Evolutionary conservation across 2,113 vertebrate species (phyloP).

Genomic region (Myotis lucifugus): DNA sequence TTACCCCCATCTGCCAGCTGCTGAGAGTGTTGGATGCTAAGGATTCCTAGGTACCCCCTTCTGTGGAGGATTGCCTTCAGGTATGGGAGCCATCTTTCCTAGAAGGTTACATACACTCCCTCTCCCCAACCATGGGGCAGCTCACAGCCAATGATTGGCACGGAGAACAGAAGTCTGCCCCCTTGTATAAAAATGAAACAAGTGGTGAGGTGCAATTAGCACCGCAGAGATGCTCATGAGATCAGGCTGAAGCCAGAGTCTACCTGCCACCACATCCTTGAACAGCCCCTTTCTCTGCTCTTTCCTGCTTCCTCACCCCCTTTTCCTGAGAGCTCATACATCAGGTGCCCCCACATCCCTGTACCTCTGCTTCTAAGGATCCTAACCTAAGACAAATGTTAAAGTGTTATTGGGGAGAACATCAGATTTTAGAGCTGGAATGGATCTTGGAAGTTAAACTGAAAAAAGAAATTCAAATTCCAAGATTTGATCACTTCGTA

Average conservation of each 20-base stretch:
- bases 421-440: not conserved
- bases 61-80: not conserved
- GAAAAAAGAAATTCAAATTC: no score
- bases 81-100: not conserved
- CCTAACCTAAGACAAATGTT: not conserved
- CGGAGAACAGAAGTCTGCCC: not conserved
- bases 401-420: not conserved
- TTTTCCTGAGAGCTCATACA: not conserved
- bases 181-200: not conserved
- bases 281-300: not conserved
- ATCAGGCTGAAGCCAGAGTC: not conserved
- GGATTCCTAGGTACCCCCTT: not conserved
- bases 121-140: not conserved
- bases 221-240: not conserved
- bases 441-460: not conserved
- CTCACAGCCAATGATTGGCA: not conserved
- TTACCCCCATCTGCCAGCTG: not conserved
- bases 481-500: not conserved
- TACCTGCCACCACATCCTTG: not conserved
- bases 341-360: not conserved
- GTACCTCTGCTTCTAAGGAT: not conserved
- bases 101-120: not conserved
- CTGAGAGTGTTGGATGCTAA: not conserved
- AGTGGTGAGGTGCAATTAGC: not conserved
- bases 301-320: not conserved